These are phyloP conservation scores for Lamprotornis superbus DNA, from an alignment of 2,113 vertebrate species.

Conservation along the genomic window DNA sequence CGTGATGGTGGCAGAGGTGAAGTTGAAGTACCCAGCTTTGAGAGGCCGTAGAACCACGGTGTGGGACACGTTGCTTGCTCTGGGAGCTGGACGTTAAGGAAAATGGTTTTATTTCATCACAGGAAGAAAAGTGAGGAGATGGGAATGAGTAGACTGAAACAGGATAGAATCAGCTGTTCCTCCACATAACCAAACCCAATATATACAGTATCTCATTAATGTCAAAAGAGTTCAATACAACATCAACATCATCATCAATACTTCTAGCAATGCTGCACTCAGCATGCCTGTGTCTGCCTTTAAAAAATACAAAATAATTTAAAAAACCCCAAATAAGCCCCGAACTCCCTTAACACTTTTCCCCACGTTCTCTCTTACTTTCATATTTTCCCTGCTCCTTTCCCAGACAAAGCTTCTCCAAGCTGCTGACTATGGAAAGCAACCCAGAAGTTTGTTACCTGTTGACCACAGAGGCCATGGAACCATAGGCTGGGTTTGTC, in stretches of 20 bases:
- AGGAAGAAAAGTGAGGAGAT: too few relatives aligned
- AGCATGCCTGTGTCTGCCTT: background rate
- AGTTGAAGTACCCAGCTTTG: too few relatives aligned
- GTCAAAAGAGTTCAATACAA: background rate
- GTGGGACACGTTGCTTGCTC: too few relatives aligned
- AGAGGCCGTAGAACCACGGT: too few relatives aligned
- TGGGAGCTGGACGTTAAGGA: too few relatives aligned
- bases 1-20: too few relatives aligned
- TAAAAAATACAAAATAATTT: background rate
- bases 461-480: background rate
- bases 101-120: too few relatives aligned
- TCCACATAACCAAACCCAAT: background rate
- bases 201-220: background rate
- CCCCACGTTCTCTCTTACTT: background rate
- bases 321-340: background rate
- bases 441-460: background rate
- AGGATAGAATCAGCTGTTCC: conserved; percentile 69
- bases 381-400: background rate
- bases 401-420: background rate
- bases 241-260: background rate
- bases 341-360: background rate
- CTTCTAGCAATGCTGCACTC: background rate
- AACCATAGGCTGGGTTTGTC: background rate
- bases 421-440: background rate
- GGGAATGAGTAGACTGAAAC: background rate